These are phyloP conservation scores for Brachyptera risi DNA, from an alignment of 2,888 invertebrate genomes.

Conservation along the genomic window DNA sequence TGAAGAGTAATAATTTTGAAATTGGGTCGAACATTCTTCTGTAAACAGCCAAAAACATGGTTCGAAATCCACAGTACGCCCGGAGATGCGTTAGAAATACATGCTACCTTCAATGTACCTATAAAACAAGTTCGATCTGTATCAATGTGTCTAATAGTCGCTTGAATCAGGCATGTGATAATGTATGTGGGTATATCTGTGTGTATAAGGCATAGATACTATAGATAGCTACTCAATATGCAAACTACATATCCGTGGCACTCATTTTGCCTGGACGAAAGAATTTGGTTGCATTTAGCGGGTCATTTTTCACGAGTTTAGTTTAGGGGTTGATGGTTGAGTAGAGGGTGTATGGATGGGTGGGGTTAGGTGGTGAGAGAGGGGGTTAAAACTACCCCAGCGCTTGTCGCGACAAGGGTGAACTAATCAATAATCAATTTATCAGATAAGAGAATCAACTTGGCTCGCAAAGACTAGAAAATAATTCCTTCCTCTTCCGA, in stretches of 20 bases:
- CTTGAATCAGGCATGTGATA: no score
- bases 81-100: no score
- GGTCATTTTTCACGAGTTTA: slow-evolving; percentile 32
- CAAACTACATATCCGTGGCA: background rate
- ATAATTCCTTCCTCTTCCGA: background rate
- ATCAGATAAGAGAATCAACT: slow-evolving; percentile 39
- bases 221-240: background rate
- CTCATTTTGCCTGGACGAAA: background rate
- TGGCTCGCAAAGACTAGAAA: slow-evolving; percentile 11
- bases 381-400: slow-evolving; percentile 24
- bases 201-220: no score
- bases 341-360: slow-evolving; percentile 34
- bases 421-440: slow-evolving; percentile 40
- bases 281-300: slow-evolving; percentile 29
- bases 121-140: no score
- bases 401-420: slow-evolving; percentile 19
- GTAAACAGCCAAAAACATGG: no score
- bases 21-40: no score
- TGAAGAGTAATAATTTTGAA: no score
- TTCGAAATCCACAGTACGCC: no score
- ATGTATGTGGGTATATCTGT: no score
- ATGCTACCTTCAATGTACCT: no score
- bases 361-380: slow-evolving; percentile 42
- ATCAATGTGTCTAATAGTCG: no score
- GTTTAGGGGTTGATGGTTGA: slow-evolving; percentile 25